These are phyloP conservation scores for Amphipyra berbera DNA, from an alignment of 2,888 invertebrate species.

Conservation along the genomic window DNA sequence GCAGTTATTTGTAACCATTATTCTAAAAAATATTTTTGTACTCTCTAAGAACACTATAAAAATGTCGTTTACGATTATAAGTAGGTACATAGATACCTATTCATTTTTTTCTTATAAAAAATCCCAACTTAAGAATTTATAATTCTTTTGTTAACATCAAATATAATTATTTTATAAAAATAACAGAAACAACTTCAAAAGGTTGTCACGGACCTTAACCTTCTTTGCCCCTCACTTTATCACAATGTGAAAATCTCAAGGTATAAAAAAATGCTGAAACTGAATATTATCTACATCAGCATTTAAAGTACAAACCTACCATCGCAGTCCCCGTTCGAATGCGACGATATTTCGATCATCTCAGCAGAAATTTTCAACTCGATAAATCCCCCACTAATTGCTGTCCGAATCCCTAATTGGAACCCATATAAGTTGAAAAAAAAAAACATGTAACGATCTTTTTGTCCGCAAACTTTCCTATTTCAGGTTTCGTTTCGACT, in stretches of 20 bases:
- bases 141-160: too few relatives aligned
- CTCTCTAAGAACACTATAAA: too few relatives aligned
- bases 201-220: constrained; percentile 11
- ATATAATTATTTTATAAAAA: too few relatives aligned
- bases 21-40: background rate
- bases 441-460: constrained; percentile 76
- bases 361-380: constrained; percentile 70
- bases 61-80: too few relatives aligned
- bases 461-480: constrained; percentile 87
- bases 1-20: background rate
- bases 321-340: constrained; percentile 23
- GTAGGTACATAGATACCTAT: too few relatives aligned
- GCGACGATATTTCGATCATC: constrained; percentile 60
- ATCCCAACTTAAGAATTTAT: too few relatives aligned
- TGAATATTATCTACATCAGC: constrained; percentile 14
- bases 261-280: constrained; percentile 9
- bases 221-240: constrained; percentile 23
- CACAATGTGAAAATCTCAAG: constrained; percentile 28
- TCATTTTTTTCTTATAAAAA: too few relatives aligned
- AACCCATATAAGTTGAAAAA: constrained; percentile 62
- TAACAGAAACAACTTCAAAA: too few relatives aligned
- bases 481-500: constrained; percentile 85
- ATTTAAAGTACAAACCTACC: background rate
- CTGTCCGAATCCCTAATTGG: constrained; percentile 78
- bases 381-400: constrained; percentile 77